Base-by-base conservation (phyloP, 2,888 invertebrate genomes). In the Digitonthophagus gazella region DNA sequence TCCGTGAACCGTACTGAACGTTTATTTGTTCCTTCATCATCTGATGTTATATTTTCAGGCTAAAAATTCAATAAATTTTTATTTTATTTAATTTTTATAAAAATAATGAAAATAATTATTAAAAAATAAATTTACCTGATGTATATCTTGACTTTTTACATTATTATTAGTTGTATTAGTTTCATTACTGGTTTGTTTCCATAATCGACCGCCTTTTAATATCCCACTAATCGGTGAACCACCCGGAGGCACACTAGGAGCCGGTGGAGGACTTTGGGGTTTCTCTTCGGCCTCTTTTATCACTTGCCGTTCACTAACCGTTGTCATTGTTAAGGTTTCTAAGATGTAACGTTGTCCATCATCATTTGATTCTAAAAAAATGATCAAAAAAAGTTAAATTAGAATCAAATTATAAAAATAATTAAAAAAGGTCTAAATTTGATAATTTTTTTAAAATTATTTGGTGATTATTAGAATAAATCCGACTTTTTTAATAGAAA, bases 131-230 rank as follows among this genome's bases (percentile, higher is more conserved):
- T 44, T 44, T 69, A 44, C 28, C 70, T 72, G 73, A 71, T 73
- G 71, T 58, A 71, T 71, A 58, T 74, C 74, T 16, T 69, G 63
- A 18, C 66, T 69, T 66, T 70, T 72, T 8, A 63, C 20, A 56
- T 57, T 54, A 44, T 44, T 44, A 44, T 6, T 44, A 8, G 11
- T 44, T 56, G 72, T 74, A 69, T 72, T 73, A 65, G 72, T 69
- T 18, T 76, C 76, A 61, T 68, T 67, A 64, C 79, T 81, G 64
- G 77, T 78, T 72, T 83, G 82, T 71, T 91, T 91, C 92, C 93
- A 92, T 11, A 93, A 84, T 71, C 91, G 86, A 5, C 93, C 92
- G 11, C 93, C 92, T 80, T 93, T 93, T 2, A 93, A 83, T 70
- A 93, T 93, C 20, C 93, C 93, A 63, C 89, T 90, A 28, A 90